These are phyloP conservation scores for Mesorhabditis belari DNA, from an alignment of 2,888 invertebrate species.

Conservation along the genomic window DNA sequence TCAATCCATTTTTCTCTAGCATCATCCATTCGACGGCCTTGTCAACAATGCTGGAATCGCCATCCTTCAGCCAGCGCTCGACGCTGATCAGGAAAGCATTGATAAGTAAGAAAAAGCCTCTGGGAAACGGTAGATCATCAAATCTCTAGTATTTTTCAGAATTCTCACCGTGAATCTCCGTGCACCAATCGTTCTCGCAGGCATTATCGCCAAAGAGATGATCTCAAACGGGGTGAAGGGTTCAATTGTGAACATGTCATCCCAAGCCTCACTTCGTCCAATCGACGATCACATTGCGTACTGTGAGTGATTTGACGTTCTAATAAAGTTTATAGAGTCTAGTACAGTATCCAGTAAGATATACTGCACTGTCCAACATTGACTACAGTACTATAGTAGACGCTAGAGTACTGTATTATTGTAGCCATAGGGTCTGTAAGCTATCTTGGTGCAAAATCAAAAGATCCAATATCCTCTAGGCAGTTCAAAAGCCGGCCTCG, in stretches of 20 bases:
- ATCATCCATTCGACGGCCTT: constrained; percentile 24
- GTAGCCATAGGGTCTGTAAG: neutral
- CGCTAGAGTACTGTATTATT: neutral
- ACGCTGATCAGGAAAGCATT: constrained; percentile 17
- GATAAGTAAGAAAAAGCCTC: constrained; percentile 10
- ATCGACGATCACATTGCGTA: constrained; percentile 26
- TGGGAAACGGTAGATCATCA: too few species aligned
- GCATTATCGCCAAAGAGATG: constrained; percentile 18
- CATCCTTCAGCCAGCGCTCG: constrained; percentile 14
- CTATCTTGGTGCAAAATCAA: neutral
- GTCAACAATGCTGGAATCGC: constrained; percentile 37
- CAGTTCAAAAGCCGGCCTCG: constrained; percentile 73
- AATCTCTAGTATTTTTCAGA: constrained; percentile 15
- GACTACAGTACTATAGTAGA: neutral
- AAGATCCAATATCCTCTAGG: constrained; percentile 50
- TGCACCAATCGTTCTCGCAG: constrained; percentile 23
- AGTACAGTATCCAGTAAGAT: neutral
- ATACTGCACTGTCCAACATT: neutral
- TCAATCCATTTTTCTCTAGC: too few species aligned
- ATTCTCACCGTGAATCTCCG: constrained; percentile 24
- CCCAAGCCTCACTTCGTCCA: constrained; percentile 26
- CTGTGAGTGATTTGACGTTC: constrained; percentile 10
- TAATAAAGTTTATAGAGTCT: neutral
- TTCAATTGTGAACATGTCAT: constrained; percentile 31
- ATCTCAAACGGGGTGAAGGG: constrained; percentile 47